A percentile compares a stretch with the other conserved stretches of the same genome.
Evolutionary conservation across 1,140 invertebrate species (phyloP).

Genomic region (Bombus vancouverensis): DNA sequence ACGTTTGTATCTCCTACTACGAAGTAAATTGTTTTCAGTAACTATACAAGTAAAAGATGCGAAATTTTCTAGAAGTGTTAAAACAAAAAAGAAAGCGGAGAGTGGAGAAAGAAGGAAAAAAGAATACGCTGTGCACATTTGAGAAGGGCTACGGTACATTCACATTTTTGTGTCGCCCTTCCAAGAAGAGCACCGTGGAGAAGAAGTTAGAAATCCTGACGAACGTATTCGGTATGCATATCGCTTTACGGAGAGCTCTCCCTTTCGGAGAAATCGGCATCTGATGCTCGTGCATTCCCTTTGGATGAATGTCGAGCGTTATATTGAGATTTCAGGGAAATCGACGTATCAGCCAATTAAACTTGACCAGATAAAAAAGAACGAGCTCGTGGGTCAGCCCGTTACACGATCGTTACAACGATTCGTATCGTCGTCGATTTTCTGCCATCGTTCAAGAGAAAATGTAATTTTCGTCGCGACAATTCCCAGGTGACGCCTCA

Average conservation of each 20-base stretch:
- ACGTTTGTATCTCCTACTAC: not conserved
- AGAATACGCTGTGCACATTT: not conserved
- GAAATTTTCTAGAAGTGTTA: not conserved
- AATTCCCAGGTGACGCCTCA: not conserved
- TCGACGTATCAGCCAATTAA: conserved; percentile 30
- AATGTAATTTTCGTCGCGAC: not conserved
- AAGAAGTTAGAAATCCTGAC: conserved; percentile 17
- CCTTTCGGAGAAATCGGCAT: conserved; percentile 56
- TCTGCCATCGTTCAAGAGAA: not conserved
- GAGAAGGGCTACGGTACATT: not conserved
- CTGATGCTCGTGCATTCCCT: conserved; percentile 53
- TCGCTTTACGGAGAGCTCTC: conserved; percentile 16
- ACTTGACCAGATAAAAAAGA: not conserved
- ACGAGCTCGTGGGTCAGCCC: no score
- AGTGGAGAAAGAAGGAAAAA: not conserved
- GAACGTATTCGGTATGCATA: conserved; percentile 45
- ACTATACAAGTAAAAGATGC: not conserved
- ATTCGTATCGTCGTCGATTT: not conserved
- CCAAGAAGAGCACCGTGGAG: conserved; percentile 10
- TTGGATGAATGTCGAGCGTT: conserved; percentile 51
- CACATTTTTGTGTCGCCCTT: conserved; percentile 19
- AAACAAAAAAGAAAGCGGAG: not conserved
- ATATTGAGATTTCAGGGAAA: conserved; percentile 54
- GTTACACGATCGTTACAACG: not conserved
- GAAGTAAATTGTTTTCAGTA: not conserved